These are phyloP conservation scores for Akabosia matsudoensis DNA, from an alignment of 1,140 invertebrate species.

Conservation along the genomic window DNA sequence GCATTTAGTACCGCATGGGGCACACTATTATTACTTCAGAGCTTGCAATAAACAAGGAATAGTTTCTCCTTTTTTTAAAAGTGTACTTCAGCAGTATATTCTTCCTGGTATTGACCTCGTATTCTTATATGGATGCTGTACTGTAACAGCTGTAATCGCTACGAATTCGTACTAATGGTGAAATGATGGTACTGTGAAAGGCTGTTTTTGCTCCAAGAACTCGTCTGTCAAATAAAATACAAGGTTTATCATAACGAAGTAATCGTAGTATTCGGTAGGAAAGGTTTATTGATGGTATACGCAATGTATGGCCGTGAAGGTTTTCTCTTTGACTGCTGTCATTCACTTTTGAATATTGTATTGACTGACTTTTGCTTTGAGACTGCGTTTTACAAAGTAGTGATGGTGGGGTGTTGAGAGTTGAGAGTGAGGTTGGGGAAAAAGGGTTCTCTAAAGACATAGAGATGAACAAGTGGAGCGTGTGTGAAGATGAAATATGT, in stretches of 20 bases:
- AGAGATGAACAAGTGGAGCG: neutral
- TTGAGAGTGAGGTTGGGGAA: neutral
- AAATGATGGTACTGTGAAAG: no score
- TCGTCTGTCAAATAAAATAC: no score
- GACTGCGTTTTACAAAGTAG: neutral
- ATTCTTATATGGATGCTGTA: no score
- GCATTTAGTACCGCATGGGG: conserved; percentile 5
- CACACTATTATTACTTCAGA: neutral
- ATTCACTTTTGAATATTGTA: conserved; percentile 23
- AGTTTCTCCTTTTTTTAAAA: neutral
- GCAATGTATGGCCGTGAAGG: neutral
- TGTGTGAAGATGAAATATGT: conserved; percentile 16
- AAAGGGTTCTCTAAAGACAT: conserved; percentile 2
- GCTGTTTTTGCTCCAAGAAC: no score
- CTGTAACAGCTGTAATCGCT: no score
- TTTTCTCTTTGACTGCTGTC: conserved; percentile 12
- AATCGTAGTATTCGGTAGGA: no score
- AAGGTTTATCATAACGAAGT: no score
- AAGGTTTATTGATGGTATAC: neutral
- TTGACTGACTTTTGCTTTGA: neutral
- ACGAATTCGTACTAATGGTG: no score
- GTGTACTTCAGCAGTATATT: no score
- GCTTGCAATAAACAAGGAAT: neutral
- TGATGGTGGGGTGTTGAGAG: neutral
- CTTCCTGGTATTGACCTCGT: no score